Conservation (phyloP, 2,797 vertebrate species). For the Tokudaia tokunoshimensis region DNA sequence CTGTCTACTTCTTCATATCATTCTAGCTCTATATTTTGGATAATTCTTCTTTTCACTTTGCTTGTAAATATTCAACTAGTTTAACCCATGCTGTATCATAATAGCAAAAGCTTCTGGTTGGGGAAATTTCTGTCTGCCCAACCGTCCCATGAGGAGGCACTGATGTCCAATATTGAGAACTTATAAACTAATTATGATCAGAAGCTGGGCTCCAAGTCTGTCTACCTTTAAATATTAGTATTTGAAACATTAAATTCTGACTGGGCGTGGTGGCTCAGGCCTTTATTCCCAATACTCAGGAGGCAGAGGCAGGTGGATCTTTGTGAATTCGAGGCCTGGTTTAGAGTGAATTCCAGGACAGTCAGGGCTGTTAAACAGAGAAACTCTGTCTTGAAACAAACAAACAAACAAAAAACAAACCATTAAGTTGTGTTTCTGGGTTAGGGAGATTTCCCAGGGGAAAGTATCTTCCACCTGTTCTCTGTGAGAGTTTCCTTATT, state of each 20-base stretch:
- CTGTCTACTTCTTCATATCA: neutral
- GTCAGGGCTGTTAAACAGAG: neutral
- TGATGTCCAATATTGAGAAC: neutral
- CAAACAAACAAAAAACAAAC: neutral
- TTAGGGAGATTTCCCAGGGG: neutral
- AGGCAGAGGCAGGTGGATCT: neutral
- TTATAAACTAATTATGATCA: neutral
- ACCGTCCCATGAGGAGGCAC: neutral
- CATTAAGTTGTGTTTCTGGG: slow-evolving; percentile 7
- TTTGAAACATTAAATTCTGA: slow-evolving; percentile 16
- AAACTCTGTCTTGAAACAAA: neutral
- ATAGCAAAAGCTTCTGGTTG: neutral
- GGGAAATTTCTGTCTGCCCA: neutral
- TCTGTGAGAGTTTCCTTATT: neutral
- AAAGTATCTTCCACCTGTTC: neutral
- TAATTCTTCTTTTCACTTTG: neutral
- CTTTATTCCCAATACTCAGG: neutral
- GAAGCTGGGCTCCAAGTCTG: neutral
- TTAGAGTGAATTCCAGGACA: neutral
- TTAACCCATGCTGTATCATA: neutral
- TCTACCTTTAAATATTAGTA: slow-evolving; percentile 33
- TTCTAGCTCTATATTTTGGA: neutral
- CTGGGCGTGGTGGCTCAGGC: neutral
- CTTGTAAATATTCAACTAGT: neutral
- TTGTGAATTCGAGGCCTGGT: neutral